Percentiles rank a stretch among this genome's conserved stretches.
phyloP scores from a whole-genome alignment of 2,113 vertebrate species.

The Aptenodytes forsteri region DNA sequence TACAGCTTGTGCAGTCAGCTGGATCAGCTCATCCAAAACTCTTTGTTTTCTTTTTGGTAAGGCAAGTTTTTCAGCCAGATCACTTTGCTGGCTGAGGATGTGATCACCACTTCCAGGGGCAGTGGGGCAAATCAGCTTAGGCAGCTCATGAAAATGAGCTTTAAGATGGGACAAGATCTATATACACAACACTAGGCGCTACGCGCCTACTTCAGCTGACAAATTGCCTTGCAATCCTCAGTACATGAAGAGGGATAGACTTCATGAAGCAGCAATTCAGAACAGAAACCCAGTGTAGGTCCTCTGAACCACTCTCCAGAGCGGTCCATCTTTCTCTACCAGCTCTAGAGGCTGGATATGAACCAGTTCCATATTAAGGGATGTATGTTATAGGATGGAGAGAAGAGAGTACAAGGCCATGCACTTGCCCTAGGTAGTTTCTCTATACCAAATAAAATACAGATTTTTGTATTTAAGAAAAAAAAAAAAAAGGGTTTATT shows the following conservation, averaged over 20 bases:
- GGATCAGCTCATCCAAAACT: neutral
- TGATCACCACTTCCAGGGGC: neutral
- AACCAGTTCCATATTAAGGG: neutral
- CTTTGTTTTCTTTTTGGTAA: neutral
- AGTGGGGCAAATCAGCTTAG: neutral
- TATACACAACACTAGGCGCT: neutral
- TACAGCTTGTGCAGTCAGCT: neutral
- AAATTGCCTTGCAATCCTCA: neutral
- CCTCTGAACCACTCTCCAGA: neutral
- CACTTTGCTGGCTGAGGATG: neutral
- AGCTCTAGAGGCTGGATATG: neutral
- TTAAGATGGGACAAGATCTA: neutral
- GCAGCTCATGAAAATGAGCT: neutral
- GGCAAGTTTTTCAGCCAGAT: neutral
- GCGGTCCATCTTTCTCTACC: neutral
- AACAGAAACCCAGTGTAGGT: neutral
- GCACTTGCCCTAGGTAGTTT: neutral
- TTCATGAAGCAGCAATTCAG: neutral
- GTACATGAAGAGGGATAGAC: neutral
- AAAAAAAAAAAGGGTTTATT: neutral
- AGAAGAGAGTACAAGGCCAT: neutral
- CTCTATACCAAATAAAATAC: neutral
- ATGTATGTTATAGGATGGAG: neutral
- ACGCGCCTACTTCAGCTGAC: neutral
- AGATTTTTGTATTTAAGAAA: neutral